Conservation (phyloP, 1,140 invertebrate genomes). For the Diprion similis region DNA sequence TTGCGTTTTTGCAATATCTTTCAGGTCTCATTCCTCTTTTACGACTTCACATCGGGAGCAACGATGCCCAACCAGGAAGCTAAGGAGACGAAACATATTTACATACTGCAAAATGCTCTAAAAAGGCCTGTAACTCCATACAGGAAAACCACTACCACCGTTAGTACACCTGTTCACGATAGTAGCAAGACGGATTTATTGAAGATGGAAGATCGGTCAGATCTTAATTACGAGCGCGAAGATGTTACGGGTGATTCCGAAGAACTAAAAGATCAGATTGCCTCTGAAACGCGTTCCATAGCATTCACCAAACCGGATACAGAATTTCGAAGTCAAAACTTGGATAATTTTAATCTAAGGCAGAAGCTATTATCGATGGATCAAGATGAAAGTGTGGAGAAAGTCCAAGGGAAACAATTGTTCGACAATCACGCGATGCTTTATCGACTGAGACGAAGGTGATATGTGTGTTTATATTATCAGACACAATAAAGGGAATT, state of each 20-base stretch:
- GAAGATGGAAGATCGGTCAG: slow-evolving; percentile 31
- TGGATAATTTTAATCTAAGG: slow-evolving; percentile 47
- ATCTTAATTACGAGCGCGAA: slow-evolving; percentile 23
- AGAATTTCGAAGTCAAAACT: slow-evolving; percentile 44
- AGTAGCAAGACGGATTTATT: neutral
- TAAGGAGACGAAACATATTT: slow-evolving; percentile 55
- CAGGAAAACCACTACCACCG: neutral
- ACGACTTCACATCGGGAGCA: slow-evolving; percentile 56
- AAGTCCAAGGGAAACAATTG: slow-evolving; percentile 37
- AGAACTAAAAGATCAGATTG: neutral
- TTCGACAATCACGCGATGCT: slow-evolving; percentile 53
- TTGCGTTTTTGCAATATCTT: slow-evolving; percentile 2
- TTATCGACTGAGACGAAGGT: slow-evolving; percentile 52
- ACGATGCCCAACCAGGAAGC: slow-evolving; percentile 46
- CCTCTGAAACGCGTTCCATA: neutral
- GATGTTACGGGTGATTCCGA: neutral
- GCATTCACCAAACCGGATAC: slow-evolving; percentile 7
- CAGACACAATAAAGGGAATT: neutral
- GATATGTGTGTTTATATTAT: neutral
- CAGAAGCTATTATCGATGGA: slow-evolving; percentile 37
- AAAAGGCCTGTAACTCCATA: slow-evolving; percentile 3
- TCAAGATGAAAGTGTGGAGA: slow-evolving; percentile 25
- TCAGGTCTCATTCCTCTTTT: slow-evolving; percentile 56
- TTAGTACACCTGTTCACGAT: neutral
- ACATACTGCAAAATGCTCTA: slow-evolving; percentile 48